Evolutionary conservation across 2,113 vertebrate species (phyloP), one percentile per base, ranked within the genome.

Genomic region (Puma concolor): DNA sequence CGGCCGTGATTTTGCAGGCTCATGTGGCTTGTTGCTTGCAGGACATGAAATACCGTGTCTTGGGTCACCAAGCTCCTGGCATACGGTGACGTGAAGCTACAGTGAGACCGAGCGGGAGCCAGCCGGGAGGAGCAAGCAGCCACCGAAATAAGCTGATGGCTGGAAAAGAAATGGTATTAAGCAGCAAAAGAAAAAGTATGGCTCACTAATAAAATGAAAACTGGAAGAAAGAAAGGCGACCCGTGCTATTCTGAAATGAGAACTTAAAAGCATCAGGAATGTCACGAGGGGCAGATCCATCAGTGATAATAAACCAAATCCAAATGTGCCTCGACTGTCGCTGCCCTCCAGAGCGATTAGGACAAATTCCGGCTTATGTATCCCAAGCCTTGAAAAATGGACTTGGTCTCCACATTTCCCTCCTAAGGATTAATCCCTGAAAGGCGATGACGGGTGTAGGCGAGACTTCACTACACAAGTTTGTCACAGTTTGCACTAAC

Each of bases 101-200:
- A 48, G 57, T 0, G 74, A 91, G 72, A 3, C 17, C 11, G 17
- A 36, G 7, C n/a, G n/a, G 41, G 69, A 38, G 29, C 33, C 54
- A 12, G 93, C 88, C 23, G 0, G 27, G 54, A 54, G 80, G 69
- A 36, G 33, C 1, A 52, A n/a, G 38, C 2, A 0, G 76, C 86
- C 80, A 93, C 85, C 38, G 67, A 96, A 60, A 48, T 31, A 36
- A 91, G 86, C 97, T 95, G 96, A 96, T 96, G 96, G 97, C 9
- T 14, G 9, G 91, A 69, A 14, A 80, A 80, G 74, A 95, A 95
- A 38, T 7, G 54, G 63, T 27, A 91, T 50, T 57, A 64, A 92
- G 93, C 25, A 66, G 16, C 27, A 23, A 76, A 50, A n/a, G 41
- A 29, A 41, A 85, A 92, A 89, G 48, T 2, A 5, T 25, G 79